Percentiles rank a stretch among this genome's conserved stretches.
phyloP scores from a whole-genome alignment of 2,113 vertebrate species.

The Serinus canaria region DNA sequence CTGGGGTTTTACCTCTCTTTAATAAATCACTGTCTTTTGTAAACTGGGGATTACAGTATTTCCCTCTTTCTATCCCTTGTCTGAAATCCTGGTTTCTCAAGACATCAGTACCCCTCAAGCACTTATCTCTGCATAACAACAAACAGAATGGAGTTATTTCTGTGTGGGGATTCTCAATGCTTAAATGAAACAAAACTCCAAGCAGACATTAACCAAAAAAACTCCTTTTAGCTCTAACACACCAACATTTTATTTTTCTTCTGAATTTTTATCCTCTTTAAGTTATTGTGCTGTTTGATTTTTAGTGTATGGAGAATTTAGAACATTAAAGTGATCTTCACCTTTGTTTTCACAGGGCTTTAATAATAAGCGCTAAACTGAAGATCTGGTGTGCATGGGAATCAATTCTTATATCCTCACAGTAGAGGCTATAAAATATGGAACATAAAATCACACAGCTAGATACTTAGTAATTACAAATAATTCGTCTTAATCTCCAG shows the following conservation, averaged over 20 bases:
- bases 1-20: not conserved
- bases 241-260: not conserved
- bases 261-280: not conserved
- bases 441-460: not conserved
- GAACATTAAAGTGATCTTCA: not conserved
- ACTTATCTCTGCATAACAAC: not conserved
- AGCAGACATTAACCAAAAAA: accelerated
- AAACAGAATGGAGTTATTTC: not conserved
- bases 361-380: not conserved
- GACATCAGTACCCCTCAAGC: not conserved
- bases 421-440: not conserved
- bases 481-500: not conserved
- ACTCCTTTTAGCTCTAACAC: not conserved
- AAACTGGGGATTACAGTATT: not conserved
- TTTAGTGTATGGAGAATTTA: not conserved
- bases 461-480: not conserved
- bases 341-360: not conserved
- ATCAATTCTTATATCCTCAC: not conserved
- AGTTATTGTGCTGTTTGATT: not conserved
- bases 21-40: not conserved
- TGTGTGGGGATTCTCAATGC: not conserved
- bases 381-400: not conserved
- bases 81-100: not conserved
- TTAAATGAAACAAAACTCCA: not conserved
- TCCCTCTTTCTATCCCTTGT: not conserved